Evolutionary conservation across 2,113 vertebrate genomes (phyloP).

Genomic region (Catharus minimus): DNA sequence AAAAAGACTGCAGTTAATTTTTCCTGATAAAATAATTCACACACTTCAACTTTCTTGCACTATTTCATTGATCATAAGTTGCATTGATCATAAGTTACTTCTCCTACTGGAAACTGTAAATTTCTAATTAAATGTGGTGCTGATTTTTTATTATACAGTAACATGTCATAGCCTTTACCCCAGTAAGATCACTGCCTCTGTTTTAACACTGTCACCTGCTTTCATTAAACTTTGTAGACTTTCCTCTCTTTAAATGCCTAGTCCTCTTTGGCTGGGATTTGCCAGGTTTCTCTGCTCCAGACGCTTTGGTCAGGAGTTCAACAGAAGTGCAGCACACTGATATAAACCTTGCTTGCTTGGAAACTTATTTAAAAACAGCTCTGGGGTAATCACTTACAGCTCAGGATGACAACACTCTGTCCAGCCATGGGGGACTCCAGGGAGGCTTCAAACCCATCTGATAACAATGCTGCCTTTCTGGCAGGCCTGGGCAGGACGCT

Average conservation of each 20-base stretch:
- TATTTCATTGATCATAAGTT: background rate
- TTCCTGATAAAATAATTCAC: background rate
- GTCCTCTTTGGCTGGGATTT: background rate
- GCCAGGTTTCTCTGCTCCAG: background rate
- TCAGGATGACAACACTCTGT: background rate
- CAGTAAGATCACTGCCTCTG: background rate
- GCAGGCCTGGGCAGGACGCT: background rate
- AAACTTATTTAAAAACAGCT: background rate
- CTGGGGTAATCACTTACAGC: background rate
- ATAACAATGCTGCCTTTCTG: background rate
- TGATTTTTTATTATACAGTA: background rate
- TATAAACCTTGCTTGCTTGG: background rate
- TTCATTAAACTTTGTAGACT: background rate
- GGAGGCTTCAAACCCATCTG: background rate
- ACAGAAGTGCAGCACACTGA: background rate
- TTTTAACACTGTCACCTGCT: background rate
- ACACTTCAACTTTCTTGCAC: background rate
- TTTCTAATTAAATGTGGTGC: background rate
- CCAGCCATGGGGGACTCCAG: background rate
- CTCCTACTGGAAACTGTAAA: background rate
- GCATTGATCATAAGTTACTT: background rate
- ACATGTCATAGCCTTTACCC: background rate
- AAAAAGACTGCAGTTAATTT: background rate
- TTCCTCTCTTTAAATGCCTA: background rate
- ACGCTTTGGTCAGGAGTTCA: background rate